phyloP scores from a whole-genome alignment of 2,113 vertebrate species.

The Ophthalmolycus amberensis region DNA sequence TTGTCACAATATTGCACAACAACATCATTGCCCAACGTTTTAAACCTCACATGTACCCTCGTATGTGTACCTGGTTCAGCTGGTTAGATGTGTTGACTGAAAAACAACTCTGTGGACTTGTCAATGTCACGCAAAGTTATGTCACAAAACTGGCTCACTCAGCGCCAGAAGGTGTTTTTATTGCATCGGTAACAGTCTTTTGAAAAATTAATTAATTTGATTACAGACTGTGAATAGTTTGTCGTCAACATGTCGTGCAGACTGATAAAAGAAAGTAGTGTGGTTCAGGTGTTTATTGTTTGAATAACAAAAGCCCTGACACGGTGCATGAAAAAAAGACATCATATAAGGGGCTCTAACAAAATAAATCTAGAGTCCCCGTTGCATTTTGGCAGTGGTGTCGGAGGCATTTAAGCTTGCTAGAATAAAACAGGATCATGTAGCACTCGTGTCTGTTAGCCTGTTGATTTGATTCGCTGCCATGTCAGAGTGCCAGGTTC shows the following conservation, averaged over 20 bases:
- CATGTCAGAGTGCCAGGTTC: conserved; percentile 63
- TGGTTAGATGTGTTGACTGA: conserved; percentile 24
- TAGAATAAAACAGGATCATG: conserved; percentile 48
- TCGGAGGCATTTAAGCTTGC: conserved; percentile 14
- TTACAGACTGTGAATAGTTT: neutral
- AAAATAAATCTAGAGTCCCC: neutral
- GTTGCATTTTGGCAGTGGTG: conserved; percentile 31
- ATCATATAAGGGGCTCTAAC: conserved; percentile 21
- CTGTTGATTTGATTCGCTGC: conserved; percentile 51
- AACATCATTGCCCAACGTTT: conserved; percentile 2
- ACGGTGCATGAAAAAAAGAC: neutral
- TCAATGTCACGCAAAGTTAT: conserved; percentile 30
- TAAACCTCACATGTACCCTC: neutral
- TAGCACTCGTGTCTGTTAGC: conserved; percentile 53
- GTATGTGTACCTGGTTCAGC: conserved; percentile 27
- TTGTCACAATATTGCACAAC: conserved; percentile 17
- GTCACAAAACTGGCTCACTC: neutral
- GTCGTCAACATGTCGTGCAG: neutral
- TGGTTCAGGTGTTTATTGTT: neutral
- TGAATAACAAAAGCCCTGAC: neutral
- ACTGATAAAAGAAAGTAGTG: neutral
- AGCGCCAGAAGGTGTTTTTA: conserved; percentile 1
- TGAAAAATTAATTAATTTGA: neutral
- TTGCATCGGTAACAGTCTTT: neutral
- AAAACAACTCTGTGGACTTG: conserved; percentile 38